Evolutionary conservation across 1,140 invertebrate species (phyloP), one percentile per base, ranked within the genome.

Genomic region (Drosophila pseudoananassae): DNA sequence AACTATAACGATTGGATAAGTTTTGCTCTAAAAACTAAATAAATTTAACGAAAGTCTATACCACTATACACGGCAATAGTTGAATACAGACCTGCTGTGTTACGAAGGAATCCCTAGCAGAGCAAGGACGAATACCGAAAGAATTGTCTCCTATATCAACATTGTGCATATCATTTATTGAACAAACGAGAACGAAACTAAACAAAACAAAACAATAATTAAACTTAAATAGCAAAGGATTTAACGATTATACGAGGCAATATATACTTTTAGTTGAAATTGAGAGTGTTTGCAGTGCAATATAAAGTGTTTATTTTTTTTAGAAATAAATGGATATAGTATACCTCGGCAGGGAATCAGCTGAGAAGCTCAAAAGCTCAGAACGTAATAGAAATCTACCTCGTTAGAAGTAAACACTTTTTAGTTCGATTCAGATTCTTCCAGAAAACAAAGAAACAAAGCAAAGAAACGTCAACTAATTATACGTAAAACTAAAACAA

Each of bases 401-500:
- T 83, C 79, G 78, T 82, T 81, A 81, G 79, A 56, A 81, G 73
- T 76, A 81, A 71, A 61, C 20, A 33, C 33, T 54, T 47, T 56
- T 61, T 15, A 33, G 52, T 55, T 63, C 6, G 40, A 47, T 15
- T 56, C 51, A 27, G 14, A 14, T 43, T 45, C 38, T 45, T 43
- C 38, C 36, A 31, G 14, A 25, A 72, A 57, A 9, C 23, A 50
- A 52, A 9, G 25, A 54, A 52, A 33, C 20, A 27, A 63, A 31
- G 25, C 27, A 25, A 57, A 65, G 14, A 9, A 52, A 73, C 49
- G 66, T 71, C 78, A 82, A 82, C 78, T 81, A 82, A 82, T 75
- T 82, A 82, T 87, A 87, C 82, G 82, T 87, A 87, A 87, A 82
- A 78, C 68, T 70, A 58, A 87, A 80, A 72, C 76, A 81, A 87